A percentile compares a stretch with the other conserved stretches of the same genome.
Conservation (phyloP, 1,140 invertebrate species). For the Drosophila orena region DNA sequence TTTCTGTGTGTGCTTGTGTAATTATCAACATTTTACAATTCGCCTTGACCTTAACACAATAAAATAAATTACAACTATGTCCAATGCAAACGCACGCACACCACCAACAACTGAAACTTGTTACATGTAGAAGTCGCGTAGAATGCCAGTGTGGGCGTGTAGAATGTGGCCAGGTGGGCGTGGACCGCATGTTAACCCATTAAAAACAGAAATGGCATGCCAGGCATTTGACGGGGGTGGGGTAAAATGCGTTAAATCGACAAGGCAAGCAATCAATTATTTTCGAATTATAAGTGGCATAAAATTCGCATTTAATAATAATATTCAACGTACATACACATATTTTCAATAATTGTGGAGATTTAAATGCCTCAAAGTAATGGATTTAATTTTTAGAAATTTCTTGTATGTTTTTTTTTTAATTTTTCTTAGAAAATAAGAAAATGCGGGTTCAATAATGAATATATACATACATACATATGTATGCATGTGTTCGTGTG, state of each 20-base stretch:
- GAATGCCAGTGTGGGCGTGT: slow-evolving; percentile 14
- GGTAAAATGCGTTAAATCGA: slow-evolving; percentile 26
- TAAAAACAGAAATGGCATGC: slow-evolving; percentile 54
- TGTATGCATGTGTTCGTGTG: slow-evolving; percentile 4
- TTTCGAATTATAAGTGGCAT: slow-evolving; percentile 8
- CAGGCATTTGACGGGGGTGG: slow-evolving; percentile 36
- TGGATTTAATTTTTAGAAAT: too few relatives aligned
- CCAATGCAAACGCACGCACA: slow-evolving; percentile 43
- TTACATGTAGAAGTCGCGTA: slow-evolving; percentile 19
- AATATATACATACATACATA: too few relatives aligned
- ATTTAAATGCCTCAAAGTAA: not conserved
- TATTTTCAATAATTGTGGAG: not conserved
- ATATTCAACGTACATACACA: not conserved
- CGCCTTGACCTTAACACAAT: slow-evolving; percentile 83
- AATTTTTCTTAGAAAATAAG: too few relatives aligned
- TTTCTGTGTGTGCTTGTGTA: slow-evolving; percentile 35
- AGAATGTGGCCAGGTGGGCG: slow-evolving; percentile 32
- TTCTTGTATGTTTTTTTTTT: too few relatives aligned
- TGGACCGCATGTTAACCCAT: slow-evolving; percentile 43
- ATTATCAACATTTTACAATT: slow-evolving; percentile 71
- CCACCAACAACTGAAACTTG: not conserved
- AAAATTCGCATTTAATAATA: not conserved
- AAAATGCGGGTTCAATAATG: too few relatives aligned
- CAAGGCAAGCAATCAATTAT: slow-evolving; percentile 31
- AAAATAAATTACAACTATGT: slow-evolving; percentile 78